These are phyloP conservation scores for Pampusana beccarii DNA, from an alignment of 2,113 vertebrate genomes.

Conservation along the genomic window DNA sequence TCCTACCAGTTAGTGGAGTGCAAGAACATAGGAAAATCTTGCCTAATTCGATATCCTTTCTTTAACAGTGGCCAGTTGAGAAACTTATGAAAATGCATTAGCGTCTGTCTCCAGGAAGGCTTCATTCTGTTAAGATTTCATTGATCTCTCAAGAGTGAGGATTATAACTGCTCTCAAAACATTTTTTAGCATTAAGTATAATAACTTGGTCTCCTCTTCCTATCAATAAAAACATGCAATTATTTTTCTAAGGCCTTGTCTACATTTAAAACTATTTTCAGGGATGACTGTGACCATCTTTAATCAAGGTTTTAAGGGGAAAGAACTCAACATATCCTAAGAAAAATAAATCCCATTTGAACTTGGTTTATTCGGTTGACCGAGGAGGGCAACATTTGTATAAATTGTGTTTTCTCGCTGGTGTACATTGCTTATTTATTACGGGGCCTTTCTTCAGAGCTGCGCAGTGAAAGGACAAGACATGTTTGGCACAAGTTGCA, in stretches of 20 bases:
- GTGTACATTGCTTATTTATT: neutral
- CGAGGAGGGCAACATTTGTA: neutral
- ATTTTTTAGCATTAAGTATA: neutral
- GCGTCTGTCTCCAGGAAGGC: neutral
- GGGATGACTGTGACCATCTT: neutral
- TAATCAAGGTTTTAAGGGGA: neutral
- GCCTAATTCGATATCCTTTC: neutral
- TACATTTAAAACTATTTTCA: neutral
- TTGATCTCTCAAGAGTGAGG: neutral
- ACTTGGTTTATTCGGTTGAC: neutral
- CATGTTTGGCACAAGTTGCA: neutral
- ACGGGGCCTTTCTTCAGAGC: neutral
- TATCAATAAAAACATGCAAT: neutral
- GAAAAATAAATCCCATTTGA: neutral
- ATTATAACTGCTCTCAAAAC: neutral
- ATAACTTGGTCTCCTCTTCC: neutral
- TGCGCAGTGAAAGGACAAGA: neutral
- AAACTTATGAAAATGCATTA: neutral
- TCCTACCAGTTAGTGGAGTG: neutral
- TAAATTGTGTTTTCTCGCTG: neutral
- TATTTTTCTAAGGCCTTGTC: neutral
- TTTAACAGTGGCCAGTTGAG: neutral
- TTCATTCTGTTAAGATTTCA: neutral
- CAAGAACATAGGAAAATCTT: neutral
- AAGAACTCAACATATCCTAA: neutral